Conservation (phyloP, 2,888 invertebrate species). For the Strigamia crassipes region DNA sequence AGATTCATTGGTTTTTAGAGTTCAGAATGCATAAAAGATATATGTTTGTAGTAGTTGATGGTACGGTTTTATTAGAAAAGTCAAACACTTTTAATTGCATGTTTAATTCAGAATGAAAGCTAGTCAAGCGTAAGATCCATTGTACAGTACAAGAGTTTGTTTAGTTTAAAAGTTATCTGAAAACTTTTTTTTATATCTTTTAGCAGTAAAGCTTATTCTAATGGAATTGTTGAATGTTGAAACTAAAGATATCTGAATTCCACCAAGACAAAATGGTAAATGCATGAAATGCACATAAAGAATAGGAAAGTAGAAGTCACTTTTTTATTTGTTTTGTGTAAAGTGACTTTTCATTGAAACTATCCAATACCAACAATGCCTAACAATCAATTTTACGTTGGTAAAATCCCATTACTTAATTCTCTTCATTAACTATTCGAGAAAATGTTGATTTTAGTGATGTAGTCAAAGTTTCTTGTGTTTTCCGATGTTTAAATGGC, state of each 20-base stretch:
- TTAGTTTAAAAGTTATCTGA: background rate
- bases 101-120: background rate
- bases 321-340: too few relatives aligned
- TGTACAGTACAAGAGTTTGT: background rate
- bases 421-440: too few relatives aligned
- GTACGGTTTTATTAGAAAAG: background rate
- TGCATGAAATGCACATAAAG: too few relatives aligned
- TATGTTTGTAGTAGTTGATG: background rate
- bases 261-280: background rate
- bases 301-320: too few relatives aligned
- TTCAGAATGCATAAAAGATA: background rate
- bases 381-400: too few relatives aligned
- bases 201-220: background rate
- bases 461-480: background rate
- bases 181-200: background rate
- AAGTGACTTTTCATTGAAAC: too few relatives aligned
- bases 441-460: too few relatives aligned
- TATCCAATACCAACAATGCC: too few relatives aligned
- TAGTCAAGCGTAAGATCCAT: background rate
- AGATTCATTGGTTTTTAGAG: background rate
- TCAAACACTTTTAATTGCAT: background rate
- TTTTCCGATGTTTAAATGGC: background rate
- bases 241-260: background rate
- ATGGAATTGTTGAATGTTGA: too few relatives aligned
- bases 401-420: too few relatives aligned